These are phyloP conservation scores for Hafferia zeledoni DNA, from an alignment of 2,797 vertebrate species.

Conservation along the genomic window DNA sequence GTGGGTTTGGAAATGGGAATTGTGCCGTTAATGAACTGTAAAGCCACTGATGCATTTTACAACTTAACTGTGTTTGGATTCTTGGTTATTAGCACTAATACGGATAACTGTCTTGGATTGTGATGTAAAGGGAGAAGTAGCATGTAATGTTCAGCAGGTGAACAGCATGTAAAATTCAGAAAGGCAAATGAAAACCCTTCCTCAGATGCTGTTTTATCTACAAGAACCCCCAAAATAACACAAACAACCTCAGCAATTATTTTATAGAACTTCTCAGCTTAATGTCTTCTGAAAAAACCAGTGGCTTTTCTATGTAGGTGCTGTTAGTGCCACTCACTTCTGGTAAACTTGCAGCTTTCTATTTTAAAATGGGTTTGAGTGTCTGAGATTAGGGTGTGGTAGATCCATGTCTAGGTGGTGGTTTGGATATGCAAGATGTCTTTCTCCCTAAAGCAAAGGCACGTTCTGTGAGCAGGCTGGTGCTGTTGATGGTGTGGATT, in stretches of 20 bases:
- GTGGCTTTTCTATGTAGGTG: not conserved
- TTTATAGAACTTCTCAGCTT: not conserved
- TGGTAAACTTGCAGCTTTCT: not conserved
- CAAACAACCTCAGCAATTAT: not conserved
- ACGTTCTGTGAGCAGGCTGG: not conserved
- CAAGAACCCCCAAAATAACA: not conserved
- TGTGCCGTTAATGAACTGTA: not conserved
- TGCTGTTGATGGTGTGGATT: not conserved
- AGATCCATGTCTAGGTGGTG: not conserved
- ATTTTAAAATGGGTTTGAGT: not conserved
- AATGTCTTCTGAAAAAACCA: not conserved
- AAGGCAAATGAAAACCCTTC: not conserved
- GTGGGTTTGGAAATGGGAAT: not conserved
- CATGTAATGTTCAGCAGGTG: not conserved
- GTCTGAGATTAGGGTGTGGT: not conserved
- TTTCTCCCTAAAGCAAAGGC: not conserved
- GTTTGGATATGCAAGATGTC: not conserved
- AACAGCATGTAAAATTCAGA: not conserved
- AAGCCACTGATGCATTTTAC: not conserved
- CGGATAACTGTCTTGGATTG: not conserved
- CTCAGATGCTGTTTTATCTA: not conserved
- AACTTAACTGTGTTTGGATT: not conserved
- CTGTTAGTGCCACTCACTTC: not conserved
- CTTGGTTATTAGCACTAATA: not conserved
- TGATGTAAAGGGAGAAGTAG: not conserved